A percentile compares a stretch with the other conserved stretches of the same genome.
Evolutionary conservation across 2,888 invertebrate genomes (phyloP).

Genomic region (Eudemis profundana): DNA sequence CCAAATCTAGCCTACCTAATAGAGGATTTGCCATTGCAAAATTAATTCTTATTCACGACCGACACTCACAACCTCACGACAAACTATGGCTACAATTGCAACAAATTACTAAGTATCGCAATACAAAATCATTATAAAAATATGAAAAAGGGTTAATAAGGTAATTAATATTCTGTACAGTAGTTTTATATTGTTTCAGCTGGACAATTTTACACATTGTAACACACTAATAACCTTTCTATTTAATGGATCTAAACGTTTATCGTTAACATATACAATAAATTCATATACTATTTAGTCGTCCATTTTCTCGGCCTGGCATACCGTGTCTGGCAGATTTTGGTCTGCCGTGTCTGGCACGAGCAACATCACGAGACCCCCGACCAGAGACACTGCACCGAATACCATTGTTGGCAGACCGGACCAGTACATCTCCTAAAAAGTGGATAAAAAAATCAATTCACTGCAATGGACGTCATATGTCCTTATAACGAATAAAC

Average conservation of each 20-base stretch:
- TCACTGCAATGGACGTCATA: neutral
- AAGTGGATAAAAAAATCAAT: neutral
- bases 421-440: constrained; percentile 52
- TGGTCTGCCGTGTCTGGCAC: constrained; percentile 55
- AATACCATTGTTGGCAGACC: constrained; percentile 57
- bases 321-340: constrained; percentile 52
- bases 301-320: constrained; percentile 53
- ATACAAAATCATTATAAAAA: too few species aligned
- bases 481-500: too few species aligned
- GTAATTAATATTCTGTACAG: neutral
- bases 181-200: neutral
- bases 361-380: constrained; percentile 50
- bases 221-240: neutral
- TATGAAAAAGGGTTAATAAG: too few species aligned
- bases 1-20: constrained; percentile 28
- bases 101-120: too few species aligned
- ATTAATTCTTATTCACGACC: neutral
- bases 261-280: neutral
- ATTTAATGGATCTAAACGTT: too few species aligned
- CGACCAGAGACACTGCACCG: constrained; percentile 51
- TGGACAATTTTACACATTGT: neutral
- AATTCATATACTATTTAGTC: neutral
- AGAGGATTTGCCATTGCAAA: constrained; percentile 18
- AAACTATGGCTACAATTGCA: neutral
- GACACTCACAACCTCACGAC: neutral